Conservation (phyloP, 2,797 vertebrate genomes). For the Sylvia borin region DNA sequence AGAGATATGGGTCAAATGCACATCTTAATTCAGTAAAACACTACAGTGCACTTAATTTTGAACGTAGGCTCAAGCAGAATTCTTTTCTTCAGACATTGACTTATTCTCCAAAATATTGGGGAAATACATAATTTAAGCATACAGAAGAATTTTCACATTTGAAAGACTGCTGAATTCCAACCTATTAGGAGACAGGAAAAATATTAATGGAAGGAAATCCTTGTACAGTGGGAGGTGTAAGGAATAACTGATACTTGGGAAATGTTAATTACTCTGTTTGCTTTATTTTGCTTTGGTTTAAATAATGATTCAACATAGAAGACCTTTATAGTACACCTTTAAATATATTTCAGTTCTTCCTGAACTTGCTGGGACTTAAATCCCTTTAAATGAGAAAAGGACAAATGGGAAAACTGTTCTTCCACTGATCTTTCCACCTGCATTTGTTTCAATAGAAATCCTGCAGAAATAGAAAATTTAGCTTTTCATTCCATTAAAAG, state of each 20-base stretch:
- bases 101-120: background rate
- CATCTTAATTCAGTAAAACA: background rate
- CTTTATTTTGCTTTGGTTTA: background rate
- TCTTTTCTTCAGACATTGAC: background rate
- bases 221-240: background rate
- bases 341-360: background rate
- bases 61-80: background rate
- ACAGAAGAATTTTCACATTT: background rate
- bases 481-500: background rate
- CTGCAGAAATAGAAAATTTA: background rate
- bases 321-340: background rate
- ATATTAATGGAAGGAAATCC: background rate
- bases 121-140: background rate
- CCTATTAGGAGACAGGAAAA: background rate
- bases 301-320: background rate
- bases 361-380: background rate
- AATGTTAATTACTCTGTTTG: background rate
- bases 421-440: background rate
- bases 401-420: background rate
- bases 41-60: background rate
- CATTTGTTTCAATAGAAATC: background rate
- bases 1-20: background rate
- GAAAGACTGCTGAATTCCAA: background rate
- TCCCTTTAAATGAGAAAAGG: background rate
- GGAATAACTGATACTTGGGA: background rate